Evolutionary conservation across 2,888 invertebrate species (phyloP), one percentile per base, ranked within the genome.

Genomic region (Acanthosepion pharaonis): DNA sequence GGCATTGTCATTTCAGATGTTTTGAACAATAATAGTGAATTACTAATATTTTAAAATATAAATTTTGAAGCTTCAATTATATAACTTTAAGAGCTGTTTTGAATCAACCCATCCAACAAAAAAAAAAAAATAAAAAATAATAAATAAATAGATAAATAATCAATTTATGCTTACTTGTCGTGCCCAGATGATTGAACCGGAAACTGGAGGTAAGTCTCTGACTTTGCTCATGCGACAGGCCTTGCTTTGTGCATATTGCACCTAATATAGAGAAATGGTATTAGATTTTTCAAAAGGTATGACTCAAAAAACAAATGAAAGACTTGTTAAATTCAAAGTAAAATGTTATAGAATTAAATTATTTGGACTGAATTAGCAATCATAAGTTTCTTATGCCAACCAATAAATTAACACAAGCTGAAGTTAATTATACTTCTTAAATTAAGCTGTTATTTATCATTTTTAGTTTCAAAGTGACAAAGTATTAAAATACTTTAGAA

Each of bases 111-210:
- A 20, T 59, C n/a, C n/a, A n/a, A 18, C 15, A n/a, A n/a, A 33
- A 33, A 33, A 33, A 33, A 33, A 33, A 33, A 33, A 33, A 33
- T 33, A 33, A 33, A 33, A 33, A 33, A 33, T n/a, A 33, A 33
- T 33, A 33, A 33, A 33, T 1, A 33, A 33, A 33, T 33, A 33
- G n/a, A n/a, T n/a, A n/a, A n/a, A n/a, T n/a, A 33, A 78, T n/a
- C n/a, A 33, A 78, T 78, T 59, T 59, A n/a, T 78, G 78, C 53
- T 48, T 96, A 97, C 97, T 96, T 97, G 97, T 97, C 99, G 98
- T 8, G 99, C 99, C 99, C 99, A 99, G 96, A 99, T 99, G 96
- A 99, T 99, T 94, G 99, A 99, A 0, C 99, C 99, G 55, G 99
- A 99, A 42, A 99, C 99, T 0, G 99, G 99, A 9, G 99, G 99